Percentiles rank a stretch among this genome's conserved stretches.
Conservation (phyloP, 2,797 vertebrate species). For the Amblyopsis hoosieri region DNA sequence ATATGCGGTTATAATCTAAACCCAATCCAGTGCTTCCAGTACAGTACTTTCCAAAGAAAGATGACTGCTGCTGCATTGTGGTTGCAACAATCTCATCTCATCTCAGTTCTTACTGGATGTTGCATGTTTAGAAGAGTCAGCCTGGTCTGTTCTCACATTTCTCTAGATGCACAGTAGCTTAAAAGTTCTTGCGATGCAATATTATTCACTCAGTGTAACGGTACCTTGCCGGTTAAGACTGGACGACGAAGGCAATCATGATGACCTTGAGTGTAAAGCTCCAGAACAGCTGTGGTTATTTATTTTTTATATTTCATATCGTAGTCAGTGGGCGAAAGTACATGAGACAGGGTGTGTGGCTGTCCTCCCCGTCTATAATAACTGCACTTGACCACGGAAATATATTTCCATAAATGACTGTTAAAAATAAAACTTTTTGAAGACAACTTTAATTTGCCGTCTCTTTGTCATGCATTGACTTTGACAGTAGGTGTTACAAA, state of each 20-base stretch:
- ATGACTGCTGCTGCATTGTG: constrained; percentile 28
- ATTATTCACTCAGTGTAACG: constrained; percentile 58
- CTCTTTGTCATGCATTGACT: background rate
- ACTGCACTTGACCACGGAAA: constrained; percentile 79
- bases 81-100: constrained; percentile 22
- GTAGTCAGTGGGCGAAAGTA: constrained; percentile 51
- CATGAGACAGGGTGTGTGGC: constrained; percentile 30
- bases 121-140: constrained; percentile 56
- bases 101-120: constrained; percentile 27
- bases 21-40: constrained; percentile 72
- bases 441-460: constrained; percentile 25
- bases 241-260: constrained; percentile 78
- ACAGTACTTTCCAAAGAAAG: constrained; percentile 31
- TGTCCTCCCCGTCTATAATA: constrained; percentile 49
- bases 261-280: constrained; percentile 54
- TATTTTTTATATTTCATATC: constrained; percentile 72
- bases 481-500: no score
- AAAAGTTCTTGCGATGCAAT: constrained; percentile 68
- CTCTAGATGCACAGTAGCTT: constrained; percentile 46
- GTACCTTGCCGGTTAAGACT: constrained; percentile 67
- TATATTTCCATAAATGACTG: constrained; percentile 79
- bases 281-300: constrained; percentile 68
- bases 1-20: constrained; percentile 53
- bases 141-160: constrained; percentile 34
- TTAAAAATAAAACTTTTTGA: constrained; percentile 69